Conservation (phyloP, 1,140 invertebrate species). For the Arctopsyche grandis region DNA sequence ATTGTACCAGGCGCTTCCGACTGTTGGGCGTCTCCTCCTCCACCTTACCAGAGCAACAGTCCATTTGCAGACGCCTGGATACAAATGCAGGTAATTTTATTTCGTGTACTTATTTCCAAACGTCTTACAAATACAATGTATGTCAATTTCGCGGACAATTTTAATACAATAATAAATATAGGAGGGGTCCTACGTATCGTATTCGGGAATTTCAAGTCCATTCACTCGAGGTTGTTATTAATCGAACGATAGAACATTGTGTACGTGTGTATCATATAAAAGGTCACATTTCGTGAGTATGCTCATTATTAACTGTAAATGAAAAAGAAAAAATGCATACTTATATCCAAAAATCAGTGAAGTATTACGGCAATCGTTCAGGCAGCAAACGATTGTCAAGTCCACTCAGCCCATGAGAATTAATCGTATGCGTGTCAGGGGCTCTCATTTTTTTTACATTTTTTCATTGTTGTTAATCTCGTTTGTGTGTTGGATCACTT, state of each 20-base stretch:
- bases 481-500: too few species aligned
- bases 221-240: too few species aligned
- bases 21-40: constrained; percentile 49
- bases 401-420: constrained; percentile 4
- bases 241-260: neutral
- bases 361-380: constrained; percentile 28
- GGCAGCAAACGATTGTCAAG: constrained; percentile 34
- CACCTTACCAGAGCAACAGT: constrained; percentile 52
- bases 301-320: constrained; percentile 9
- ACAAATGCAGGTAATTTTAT: constrained; percentile 51
- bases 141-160: neutral
- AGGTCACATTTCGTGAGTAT: neutral
- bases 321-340: neutral
- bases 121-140: too few species aligned
- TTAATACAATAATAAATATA: neutral
- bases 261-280: neutral
- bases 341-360: constrained; percentile 24
- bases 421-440: neutral
- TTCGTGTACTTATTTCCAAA: neutral
- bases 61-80: constrained; percentile 53
- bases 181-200: too few species aligned
- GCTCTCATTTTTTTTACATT: neutral
- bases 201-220: too few species aligned
- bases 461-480: neutral
- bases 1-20: constrained; percentile 52